These are phyloP conservation scores for Pardalotus punctatus DNA, from an alignment of 2,113 vertebrate species.

Conservation along the genomic window DNA sequence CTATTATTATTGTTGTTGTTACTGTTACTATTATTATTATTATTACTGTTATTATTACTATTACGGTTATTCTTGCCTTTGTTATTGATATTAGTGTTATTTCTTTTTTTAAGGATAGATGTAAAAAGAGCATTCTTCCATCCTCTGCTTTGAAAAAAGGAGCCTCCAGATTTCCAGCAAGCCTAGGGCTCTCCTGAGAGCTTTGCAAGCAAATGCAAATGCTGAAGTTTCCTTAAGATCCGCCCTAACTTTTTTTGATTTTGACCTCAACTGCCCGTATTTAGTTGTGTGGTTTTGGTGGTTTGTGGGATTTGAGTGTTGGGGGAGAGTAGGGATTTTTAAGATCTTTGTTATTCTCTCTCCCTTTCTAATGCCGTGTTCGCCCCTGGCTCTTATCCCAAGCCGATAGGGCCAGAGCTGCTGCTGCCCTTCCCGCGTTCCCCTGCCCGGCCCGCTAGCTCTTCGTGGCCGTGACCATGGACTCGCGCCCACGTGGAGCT, in stretches of 20 bases:
- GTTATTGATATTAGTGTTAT: accelerated
- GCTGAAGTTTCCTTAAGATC: neutral
- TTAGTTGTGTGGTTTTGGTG: neutral
- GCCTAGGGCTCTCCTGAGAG: neutral
- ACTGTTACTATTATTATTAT: neutral
- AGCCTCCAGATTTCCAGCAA: neutral
- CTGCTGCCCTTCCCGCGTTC: accelerated
- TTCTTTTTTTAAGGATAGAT: neutral
- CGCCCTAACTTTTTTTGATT: neutral
- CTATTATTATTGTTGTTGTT: neutral
- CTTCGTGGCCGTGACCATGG: neutral
- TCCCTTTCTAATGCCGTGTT: neutral
- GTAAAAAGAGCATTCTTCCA: neutral
- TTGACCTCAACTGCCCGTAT: neutral
- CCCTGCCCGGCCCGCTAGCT: too few species aligned
- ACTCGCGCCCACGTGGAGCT: neutral
- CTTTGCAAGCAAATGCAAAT: neutral
- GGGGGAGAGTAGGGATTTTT: neutral
- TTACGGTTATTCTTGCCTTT: neutral
- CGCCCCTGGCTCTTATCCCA: neutral
- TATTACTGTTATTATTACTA: accelerated
- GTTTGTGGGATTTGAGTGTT: neutral
- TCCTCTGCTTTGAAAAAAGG: neutral
- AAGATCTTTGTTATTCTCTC: neutral
- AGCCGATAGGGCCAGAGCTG: too few species aligned